phyloP scores from a whole-genome alignment of 2,113 vertebrate genomes.

The Nyctibius bracteatus region DNA sequence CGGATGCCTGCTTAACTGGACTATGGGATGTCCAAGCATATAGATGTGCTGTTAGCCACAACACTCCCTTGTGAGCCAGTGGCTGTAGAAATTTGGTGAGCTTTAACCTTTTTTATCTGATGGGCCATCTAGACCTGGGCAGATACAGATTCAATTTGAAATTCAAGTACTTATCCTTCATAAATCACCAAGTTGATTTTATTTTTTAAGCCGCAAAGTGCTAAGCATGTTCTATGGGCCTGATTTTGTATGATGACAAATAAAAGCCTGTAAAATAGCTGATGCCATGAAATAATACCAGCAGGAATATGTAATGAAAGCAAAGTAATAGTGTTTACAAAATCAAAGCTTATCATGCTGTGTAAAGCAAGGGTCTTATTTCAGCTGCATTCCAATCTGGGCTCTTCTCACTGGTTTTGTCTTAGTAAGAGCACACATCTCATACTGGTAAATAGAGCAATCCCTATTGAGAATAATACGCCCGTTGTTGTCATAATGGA shows the following conservation, averaged over 20 bases:
- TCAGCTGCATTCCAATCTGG: conserved; percentile 25
- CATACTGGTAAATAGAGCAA: conserved; percentile 69
- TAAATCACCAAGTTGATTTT: neutral
- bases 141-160: neutral
- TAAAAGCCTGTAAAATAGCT: neutral
- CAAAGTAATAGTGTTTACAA: conserved; percentile 34
- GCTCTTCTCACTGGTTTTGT: conserved; percentile 59
- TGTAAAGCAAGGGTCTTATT: conserved; percentile 31
- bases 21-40: neutral
- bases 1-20: neutral
- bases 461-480: conserved; percentile 68
- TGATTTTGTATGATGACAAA: neutral
- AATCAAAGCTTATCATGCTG: conserved; percentile 25
- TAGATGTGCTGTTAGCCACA: neutral
- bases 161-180: neutral
- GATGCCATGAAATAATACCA: neutral
- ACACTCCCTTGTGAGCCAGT: neutral
- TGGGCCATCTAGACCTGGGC: neutral
- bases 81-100: neutral
- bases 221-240: neutral
- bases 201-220: neutral
- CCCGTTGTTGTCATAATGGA: conserved; percentile 68
- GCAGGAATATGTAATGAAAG: conserved; percentile 17
- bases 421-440: conserved; percentile 60
- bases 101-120: neutral